phyloP scores from a whole-genome alignment of 2,888 invertebrate species.

The Theristus sp. region DNA sequence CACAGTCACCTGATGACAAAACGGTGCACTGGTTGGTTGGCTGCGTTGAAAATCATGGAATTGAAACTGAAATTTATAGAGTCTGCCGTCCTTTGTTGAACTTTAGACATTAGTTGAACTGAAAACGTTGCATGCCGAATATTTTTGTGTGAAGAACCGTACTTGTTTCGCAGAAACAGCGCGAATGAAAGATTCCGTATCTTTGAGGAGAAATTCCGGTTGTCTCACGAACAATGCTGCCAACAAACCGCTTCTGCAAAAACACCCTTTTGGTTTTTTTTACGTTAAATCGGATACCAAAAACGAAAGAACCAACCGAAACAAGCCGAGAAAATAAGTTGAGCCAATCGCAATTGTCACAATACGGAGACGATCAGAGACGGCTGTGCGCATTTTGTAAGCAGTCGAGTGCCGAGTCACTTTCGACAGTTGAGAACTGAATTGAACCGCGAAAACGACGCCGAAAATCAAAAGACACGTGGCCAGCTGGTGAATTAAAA shows the following conservation, averaged over 20 bases:
- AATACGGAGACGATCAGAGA: too few relatives aligned
- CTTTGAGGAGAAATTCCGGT: neutral
- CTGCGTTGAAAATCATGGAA: neutral
- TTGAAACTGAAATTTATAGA: neutral
- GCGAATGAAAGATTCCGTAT: neutral
- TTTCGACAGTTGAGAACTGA: too few relatives aligned
- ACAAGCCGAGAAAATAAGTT: neutral
- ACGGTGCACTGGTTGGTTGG: neutral
- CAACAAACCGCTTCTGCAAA: neutral
- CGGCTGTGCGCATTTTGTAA: too few relatives aligned
- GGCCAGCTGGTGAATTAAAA: too few relatives aligned
- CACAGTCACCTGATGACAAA: neutral
- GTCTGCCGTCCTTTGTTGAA: too few relatives aligned
- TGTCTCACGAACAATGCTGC: neutral
- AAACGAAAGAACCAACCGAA: neutral
- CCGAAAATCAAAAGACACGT: too few relatives aligned
- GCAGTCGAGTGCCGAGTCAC: too few relatives aligned
- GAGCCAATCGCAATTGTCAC: too few relatives aligned
- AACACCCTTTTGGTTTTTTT: neutral
- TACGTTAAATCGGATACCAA: neutral
- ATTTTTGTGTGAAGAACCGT: too few relatives aligned
- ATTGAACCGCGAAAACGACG: too few relatives aligned
- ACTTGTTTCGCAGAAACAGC: neutral
- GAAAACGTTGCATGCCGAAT: too few relatives aligned
- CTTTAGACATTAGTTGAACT: too few relatives aligned